Evolutionary conservation across 2,888 invertebrate species (phyloP), one percentile per base, ranked within the genome.

Genomic region (Cerceris rybyensis): DNA sequence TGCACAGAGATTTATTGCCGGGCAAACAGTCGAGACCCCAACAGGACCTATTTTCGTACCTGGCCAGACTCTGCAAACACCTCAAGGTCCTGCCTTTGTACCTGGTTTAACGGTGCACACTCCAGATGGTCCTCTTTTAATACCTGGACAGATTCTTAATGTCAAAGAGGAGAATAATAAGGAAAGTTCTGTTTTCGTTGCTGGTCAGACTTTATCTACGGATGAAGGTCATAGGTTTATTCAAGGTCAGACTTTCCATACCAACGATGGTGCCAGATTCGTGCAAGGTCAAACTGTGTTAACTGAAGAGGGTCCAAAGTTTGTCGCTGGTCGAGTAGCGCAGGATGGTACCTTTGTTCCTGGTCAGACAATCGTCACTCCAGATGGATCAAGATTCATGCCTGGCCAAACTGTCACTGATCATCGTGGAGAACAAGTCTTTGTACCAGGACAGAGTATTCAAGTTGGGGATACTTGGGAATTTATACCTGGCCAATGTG

Each of bases 61-160:
- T 0, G 96, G 96, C 5, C 96, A 96, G 92, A 96, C 96, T 0
- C 93, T 96, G 7, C 94, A 95, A 83, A 96, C 96, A 4, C 95
- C 95, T 60, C 93, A 93, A 75, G 96, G 96, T 0, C 93, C 94
- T 11, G 93, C 94, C 64, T 97, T 96, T 91, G 94, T 96, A 50
- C 96, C 96, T 17, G 96, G 96, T 1, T 93, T 96, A 75, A 96
- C 95, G 55, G 94, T 96, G 13, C 94, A 94, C 84, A 95, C 96
- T 1, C 95, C 95, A 28, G 93, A 94, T 59, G 96, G 96, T 41
- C 95, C 96, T 0, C 94, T 95, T 41, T 93, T 96, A 16, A 94
- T 96, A 80, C 96, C 96, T n/a, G 97, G 96, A 2, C 95, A 96
- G 86, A 94, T 96, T 80, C 93, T 96, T 66, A 93, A 93, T 39